Conservation (phyloP, 2,797 vertebrate genomes). For the Diceros bicornis region DNA sequence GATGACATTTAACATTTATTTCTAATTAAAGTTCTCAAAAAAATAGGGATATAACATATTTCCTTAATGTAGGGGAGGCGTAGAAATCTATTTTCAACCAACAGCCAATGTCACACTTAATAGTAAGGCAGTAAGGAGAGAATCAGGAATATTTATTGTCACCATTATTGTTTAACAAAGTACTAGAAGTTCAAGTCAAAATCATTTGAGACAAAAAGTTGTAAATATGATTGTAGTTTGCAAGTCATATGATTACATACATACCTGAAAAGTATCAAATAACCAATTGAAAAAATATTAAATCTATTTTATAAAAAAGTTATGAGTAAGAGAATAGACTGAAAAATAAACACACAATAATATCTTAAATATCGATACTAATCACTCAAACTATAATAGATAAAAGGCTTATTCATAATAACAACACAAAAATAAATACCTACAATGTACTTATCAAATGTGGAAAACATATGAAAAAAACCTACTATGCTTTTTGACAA, state of each 20-base stretch:
- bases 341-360: conserved; percentile 10
- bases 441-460: conserved; percentile 50
- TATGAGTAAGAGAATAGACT: background rate
- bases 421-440: background rate
- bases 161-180: background rate
- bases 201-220: conserved; percentile 15
- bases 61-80: background rate
- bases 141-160: background rate
- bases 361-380: conserved; percentile 21
- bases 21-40: conserved; percentile 14
- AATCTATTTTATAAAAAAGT: conserved; percentile 39
- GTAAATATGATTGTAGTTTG: background rate
- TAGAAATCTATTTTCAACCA: conserved; percentile 25
- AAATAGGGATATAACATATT: background rate
- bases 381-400: background rate
- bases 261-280: background rate
- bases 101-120: background rate
- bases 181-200: background rate
- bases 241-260: background rate
- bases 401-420: background rate
- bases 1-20: conserved; percentile 35
- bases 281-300: conserved; percentile 16
- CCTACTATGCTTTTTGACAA: background rate
- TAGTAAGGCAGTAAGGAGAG: background rate
- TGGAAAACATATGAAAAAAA: background rate